Base-by-base conservation (phyloP, 2,888 invertebrate species). In the Oxycera nigricornis region DNA sequence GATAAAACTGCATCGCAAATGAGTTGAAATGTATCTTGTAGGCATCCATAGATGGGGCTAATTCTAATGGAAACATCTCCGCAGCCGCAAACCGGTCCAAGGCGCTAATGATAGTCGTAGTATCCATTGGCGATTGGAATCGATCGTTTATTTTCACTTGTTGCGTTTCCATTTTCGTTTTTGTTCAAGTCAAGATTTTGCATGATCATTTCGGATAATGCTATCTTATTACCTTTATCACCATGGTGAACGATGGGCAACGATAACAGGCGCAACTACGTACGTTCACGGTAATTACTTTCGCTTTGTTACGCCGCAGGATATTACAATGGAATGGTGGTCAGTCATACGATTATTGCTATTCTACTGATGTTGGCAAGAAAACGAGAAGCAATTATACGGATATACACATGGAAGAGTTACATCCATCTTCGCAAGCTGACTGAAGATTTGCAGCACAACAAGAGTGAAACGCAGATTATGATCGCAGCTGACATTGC, bases 131-230 rank as follows among this genome's bases (percentile, higher is more conserved):
- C 70, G 70, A 70, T 70, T 70, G 20, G 50, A 70, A 31, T 70
- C 70, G 70, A 70, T 70, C 70, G 70, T 70, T 70, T 70, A 70
- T 70, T 70, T 70, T 70, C 70, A 52, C 52, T 70, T 70, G 70
- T 70, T 55, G 35, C 28, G 26, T 68, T 50, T 70, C 52, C 70
- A 20, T 52, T 46, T 55, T 52, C 35, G 52, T 70, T 70, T 70
- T 70, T 55, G 65, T n/a, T 39, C 65, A 22, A 39, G 39, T 20
- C 4, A 6, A 65, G 65, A 65, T 65, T 65, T 65, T 65, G 41
- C 65, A 65, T 41, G 41, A 65, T 65, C 65, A 65, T 65, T 65
- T 65, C 65, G 65, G 39, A 65, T 65, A 65, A 65, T 65, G 35
- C 65, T 65, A 65, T 65, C 65, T 65, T 65, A 65, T 65, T 65